Conservation (phyloP, 2,888 invertebrate species). For the Sarcophaga carnaria region DNA sequence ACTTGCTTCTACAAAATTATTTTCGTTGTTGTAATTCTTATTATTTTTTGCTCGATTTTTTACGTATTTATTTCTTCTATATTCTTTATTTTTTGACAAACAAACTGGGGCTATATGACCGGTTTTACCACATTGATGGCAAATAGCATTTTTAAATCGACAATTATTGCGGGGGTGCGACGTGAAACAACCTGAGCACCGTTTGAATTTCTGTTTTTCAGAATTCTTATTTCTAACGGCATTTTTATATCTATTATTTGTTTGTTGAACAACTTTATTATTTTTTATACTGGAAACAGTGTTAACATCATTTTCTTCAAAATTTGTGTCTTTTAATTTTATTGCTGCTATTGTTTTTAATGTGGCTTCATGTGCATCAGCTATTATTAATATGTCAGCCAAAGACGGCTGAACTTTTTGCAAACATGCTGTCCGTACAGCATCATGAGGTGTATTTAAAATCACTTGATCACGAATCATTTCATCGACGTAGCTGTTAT, state of each 20-base stretch:
- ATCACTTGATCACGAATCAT: constrained; percentile 16
- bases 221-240: neutral
- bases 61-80: neutral
- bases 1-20: neutral
- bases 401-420: neutral
- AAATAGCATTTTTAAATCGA: neutral
- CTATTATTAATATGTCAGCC: neutral
- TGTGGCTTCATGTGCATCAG: neutral
- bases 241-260: neutral
- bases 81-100: neutral
- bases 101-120: neutral
- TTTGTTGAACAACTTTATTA: neutral
- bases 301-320: too few relatives aligned
- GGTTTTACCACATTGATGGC: neutral
- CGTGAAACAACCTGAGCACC: neutral
- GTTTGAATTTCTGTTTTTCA: neutral
- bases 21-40: neutral
- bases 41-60: neutral
- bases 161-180: neutral
- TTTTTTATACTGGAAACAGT: too few relatives aligned
- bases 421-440: neutral
- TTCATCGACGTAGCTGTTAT: neutral
- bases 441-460: constrained; percentile 1
- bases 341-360: neutral
- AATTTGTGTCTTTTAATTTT: neutral